These are phyloP conservation scores for Rutpela maculata DNA, from an alignment of 2,888 invertebrate genomes.

Conservation along the genomic window DNA sequence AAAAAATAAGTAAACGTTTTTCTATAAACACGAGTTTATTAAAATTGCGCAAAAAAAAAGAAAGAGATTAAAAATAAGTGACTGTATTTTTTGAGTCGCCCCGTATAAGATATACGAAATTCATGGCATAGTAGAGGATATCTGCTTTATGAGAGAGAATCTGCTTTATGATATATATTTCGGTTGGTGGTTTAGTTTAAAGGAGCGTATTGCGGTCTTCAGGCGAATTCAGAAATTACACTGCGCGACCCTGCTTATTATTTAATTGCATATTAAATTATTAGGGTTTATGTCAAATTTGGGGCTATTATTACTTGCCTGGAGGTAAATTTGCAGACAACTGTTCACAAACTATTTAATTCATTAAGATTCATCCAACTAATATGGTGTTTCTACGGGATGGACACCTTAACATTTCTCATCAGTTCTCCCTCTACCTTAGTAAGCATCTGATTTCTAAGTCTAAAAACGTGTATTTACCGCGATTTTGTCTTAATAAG, in stretches of 20 bases:
- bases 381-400: constrained; percentile 49
- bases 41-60: too few species aligned
- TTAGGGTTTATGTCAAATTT: constrained; percentile 63
- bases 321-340: constrained; percentile 44
- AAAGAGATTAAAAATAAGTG: too few species aligned
- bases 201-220: constrained; percentile 55
- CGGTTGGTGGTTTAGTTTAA: constrained; percentile 40
- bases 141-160: constrained; percentile 10
- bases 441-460: too few species aligned
- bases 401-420: constrained; percentile 39
- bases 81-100: not conserved
- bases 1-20: too few species aligned
- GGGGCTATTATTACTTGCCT: constrained; percentile 49
- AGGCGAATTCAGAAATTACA: constrained; percentile 64
- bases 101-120: not conserved
- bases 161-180: constrained; percentile 22
- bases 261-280: constrained; percentile 67
- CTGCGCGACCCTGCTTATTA: constrained; percentile 67
- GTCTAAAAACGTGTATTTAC: too few species aligned
- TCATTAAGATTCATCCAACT: constrained; percentile 50
- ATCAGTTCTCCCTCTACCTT: too few species aligned
- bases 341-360: constrained; percentile 50
- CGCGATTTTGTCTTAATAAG: too few species aligned
- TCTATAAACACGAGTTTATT: too few species aligned
- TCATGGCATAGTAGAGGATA: not conserved